Base-by-base conservation (phyloP, 2,888 invertebrate genomes). In the Punctoribates punctum region DNA sequence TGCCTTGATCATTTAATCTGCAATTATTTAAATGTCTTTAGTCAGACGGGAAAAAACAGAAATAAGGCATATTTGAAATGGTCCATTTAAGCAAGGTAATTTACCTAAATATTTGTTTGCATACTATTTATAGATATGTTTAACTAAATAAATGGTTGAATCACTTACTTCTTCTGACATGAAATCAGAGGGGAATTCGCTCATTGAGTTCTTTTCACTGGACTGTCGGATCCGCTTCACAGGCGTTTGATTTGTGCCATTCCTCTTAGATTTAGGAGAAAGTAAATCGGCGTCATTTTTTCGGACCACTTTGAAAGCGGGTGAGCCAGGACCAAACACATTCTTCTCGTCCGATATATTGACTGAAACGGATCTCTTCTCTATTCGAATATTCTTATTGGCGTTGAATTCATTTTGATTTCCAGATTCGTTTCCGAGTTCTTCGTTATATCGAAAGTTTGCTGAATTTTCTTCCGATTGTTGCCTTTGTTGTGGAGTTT, bases 101-200 rank as follows among this genome's bases (percentile, higher is more conserved):
- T n/a, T n/a, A n/a, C n/a, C n/a, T n/a, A 34, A 34, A 34, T 34
- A 34, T 34, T 34, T 34, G 34, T 34, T 34, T 8, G 8, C 34
- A 34, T n/a, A n/a, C n/a, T n/a, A n/a, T n/a, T n/a, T n/a, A n/a
- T n/a, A n/a, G n/a, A n/a, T n/a, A n/a, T n/a, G n/a, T n/a, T n/a
- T 57, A 27, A 25, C 4, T 17, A 60, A 67, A 67, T 17, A 2
- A 23, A n/a, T 42, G 1, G 13, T 11, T 60, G 5, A 2, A 54
- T 20, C 5, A 29, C 57, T 75, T 72, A 75, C 75, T n/a, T 73
- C 60, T 23, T 76, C 73, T 25, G 34, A 42, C 76, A 76, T 76
- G 38, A 60, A 76, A 42, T 76, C 76, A 2, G 73, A 13, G 4
- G 76, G 76, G 62, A 76, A 76, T 51, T 76, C 76, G 73, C 57